Evolutionary conservation across 2,888 invertebrate species (phyloP), one percentile per base, ranked within the genome.

Genomic region (Thera obeliscata): DNA sequence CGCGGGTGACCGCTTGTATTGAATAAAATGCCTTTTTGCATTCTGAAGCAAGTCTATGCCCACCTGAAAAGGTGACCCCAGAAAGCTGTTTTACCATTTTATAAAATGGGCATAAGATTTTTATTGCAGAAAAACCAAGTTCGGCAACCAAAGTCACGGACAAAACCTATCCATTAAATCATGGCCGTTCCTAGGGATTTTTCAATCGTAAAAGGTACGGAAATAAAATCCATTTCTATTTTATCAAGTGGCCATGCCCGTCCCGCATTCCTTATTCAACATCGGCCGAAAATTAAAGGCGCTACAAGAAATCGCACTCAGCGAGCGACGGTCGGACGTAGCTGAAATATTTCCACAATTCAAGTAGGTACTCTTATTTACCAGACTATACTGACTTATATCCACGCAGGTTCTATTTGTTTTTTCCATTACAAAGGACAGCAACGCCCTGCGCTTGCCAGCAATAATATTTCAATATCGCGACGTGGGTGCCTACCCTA

Each of bases 261-360:
- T 76, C 78, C 78, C 82, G 83, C 90, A 92, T 93, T 89, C 90
- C 89, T 93, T 91, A 91, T 93, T 93, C 89, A 93, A 78, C 81
- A 81, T 75, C 80, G 90, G 88, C 92, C 91, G 86, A 90, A 88
- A 89, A 87, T 87, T 86, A 87, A 86, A 87, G 86, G 81, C 78
- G 83, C 81, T 90, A 93, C 93, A 93, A 93, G 93, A 90, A 89
- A 90, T 90, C 86, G 91, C 93, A 93, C 93, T 93, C 90, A 89
- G 81, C 68, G 78, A 38, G 76, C 82, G 81, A 79, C 81, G 81
- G 78, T 78, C 78, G 66, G 70, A 66, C 73, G 73, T 74, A 74
- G 77, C 89, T 87, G 86, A 90, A 90, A 91, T 90, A 89, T 90
- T 87, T 86, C 85, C 83, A 83, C 75, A 77, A 78, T 82, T 88